A percentile compares a stretch with the other conserved stretches of the same genome.
phyloP scores from a whole-genome alignment of 2,888 invertebrate genomes.

The Platypus cylindrus region DNA sequence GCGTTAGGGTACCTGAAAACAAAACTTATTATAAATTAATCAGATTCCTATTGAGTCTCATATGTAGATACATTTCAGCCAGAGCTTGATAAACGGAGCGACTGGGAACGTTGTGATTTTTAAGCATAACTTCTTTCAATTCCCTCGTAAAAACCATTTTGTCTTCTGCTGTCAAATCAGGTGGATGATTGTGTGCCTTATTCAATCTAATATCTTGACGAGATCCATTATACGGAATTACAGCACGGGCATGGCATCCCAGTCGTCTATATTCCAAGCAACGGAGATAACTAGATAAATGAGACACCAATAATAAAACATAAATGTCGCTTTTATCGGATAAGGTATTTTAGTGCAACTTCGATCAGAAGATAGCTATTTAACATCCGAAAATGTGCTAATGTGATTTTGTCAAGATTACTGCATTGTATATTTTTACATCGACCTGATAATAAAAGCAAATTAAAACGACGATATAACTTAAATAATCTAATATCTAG shows the following conservation, averaged over 20 bases:
- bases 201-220: conserved; percentile 31
- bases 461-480: no score
- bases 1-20: conserved; percentile 31
- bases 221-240: conserved; percentile 30
- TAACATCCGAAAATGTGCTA: no score
- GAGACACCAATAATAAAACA: no score
- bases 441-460: no score
- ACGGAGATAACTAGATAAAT: conserved; percentile 27
- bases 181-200: conserved; percentile 32
- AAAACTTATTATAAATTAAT: conserved; percentile 2
- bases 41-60: no score
- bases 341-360: no score
- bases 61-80: conserved; percentile 25
- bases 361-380: no score
- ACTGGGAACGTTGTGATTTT: conserved; percentile 24
- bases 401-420: no score
- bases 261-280: conserved; percentile 32
- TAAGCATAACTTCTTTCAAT: conserved; percentile 28
- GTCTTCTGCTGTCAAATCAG: conserved; percentile 31
- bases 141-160: conserved; percentile 32
- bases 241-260: conserved; percentile 32
- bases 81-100: conserved; percentile 27
- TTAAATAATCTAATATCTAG: no score
- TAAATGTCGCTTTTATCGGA: no score
- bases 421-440: no score